Conservation (phyloP, 1,140 invertebrate genomes). For the Drusus annulatus region DNA sequence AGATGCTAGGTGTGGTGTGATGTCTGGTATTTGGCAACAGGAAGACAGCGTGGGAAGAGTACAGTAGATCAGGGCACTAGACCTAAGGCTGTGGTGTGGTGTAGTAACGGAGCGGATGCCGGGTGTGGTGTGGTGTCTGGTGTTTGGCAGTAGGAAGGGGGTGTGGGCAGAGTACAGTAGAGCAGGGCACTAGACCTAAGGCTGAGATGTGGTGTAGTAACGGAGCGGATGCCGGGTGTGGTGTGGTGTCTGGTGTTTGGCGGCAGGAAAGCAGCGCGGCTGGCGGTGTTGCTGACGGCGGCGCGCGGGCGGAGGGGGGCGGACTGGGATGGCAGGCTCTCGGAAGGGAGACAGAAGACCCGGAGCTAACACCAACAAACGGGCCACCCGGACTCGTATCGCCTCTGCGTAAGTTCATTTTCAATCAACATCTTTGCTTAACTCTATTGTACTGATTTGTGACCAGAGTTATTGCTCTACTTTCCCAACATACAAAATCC, state of each 20-base stretch:
- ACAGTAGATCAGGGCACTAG: constrained; percentile 13
- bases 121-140: constrained; percentile 64
- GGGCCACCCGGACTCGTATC: constrained; percentile 40
- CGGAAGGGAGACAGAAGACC: constrained; percentile 51
- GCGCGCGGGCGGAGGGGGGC: constrained; percentile 73
- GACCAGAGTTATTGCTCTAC: no score
- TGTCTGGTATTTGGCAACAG: not conserved
- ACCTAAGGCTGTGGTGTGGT: constrained; percentile 16
- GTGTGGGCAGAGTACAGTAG: constrained; percentile 62
- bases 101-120: constrained; percentile 59
- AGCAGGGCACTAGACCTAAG: constrained; percentile 5
- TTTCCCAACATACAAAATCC: no score
- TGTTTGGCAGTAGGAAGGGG: constrained; percentile 73
- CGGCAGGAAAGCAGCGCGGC: constrained; percentile 73
- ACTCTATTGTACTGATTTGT: no score
- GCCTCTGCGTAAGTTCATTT: constrained; percentile 40
- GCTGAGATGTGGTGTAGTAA: constrained; percentile 52
- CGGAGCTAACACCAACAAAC: constrained; percentile 42
- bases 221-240: constrained; percentile 57
- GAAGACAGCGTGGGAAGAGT: constrained; percentile 48
- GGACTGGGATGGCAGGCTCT: constrained; percentile 67
- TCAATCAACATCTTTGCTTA: no score
- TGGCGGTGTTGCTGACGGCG: constrained; percentile 74
- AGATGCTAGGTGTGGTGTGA: constrained; percentile 42
- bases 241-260: constrained; percentile 71